Evolutionary conservation across 2,113 vertebrate species (phyloP).

Genomic region (Hyperopisus bebe): DNA sequence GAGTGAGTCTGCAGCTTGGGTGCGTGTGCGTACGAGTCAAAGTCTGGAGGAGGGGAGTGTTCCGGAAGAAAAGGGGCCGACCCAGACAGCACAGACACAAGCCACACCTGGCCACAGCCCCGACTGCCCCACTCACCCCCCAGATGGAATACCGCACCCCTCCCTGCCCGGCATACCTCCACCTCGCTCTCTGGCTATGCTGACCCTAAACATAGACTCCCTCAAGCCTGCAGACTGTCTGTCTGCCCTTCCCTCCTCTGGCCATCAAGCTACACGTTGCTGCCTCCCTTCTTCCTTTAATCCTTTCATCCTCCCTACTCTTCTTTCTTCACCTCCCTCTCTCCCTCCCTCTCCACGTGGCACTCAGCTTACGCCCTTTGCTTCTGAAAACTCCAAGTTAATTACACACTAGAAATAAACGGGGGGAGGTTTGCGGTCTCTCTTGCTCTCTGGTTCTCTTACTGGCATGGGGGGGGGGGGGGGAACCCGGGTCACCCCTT

Average conservation of each 20-base stretch:
- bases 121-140: background rate
- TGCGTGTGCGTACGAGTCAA: conserved; percentile 21
- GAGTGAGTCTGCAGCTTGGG: background rate
- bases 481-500: background rate
- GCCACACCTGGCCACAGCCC: conserved; percentile 49
- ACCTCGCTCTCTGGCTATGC: background rate
- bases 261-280: background rate
- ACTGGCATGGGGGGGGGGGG: background rate
- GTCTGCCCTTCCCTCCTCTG: conserved; percentile 11
- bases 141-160: background rate
- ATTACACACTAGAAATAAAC: conserved; percentile 36
- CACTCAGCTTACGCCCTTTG: conserved; percentile 19
- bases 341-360: conserved; percentile 31
- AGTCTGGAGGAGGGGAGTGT: conserved; percentile 24
- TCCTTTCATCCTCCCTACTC: background rate
- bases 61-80: conserved; percentile 37
- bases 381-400: conserved; percentile 37
- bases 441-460: background rate
- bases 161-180: background rate
- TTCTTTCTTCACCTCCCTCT: conserved; percentile 1
- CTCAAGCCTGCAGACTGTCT: background rate
- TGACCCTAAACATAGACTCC: background rate
- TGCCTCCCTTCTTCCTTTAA: background rate
- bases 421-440: background rate
- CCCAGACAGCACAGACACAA: conserved; percentile 39